A percentile compares a stretch with the other conserved stretches of the same genome.
These are phyloP conservation scores for Lucifuga dentata DNA, from an alignment of 2,113 vertebrate species.

Conservation along the genomic window DNA sequence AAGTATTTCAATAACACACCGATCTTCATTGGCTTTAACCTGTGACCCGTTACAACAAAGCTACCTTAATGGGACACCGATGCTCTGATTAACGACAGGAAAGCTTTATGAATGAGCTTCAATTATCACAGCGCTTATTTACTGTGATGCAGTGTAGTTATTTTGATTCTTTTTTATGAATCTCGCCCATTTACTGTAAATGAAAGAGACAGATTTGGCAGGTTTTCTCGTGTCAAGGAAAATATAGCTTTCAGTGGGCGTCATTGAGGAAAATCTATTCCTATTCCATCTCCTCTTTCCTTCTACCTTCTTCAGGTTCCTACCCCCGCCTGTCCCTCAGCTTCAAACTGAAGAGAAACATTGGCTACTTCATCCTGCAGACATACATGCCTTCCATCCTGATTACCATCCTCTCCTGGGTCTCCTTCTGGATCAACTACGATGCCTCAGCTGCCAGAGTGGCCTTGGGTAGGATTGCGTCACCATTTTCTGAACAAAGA, in stretches of 20 bases:
- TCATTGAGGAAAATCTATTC: slow-evolving; percentile 60
- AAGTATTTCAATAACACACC: too few species aligned
- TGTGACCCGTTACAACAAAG: too few species aligned
- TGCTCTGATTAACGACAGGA: too few species aligned
- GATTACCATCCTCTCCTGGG: slow-evolving; percentile 99
- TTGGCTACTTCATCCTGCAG: slow-evolving; percentile 99
- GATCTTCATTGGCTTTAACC: too few species aligned
- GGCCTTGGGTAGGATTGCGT: slow-evolving; percentile 91
- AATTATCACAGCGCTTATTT: too few species aligned
- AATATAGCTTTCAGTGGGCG: slow-evolving; percentile 42
- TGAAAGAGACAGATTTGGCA: slow-evolving; percentile 2
- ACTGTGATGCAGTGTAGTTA: too few species aligned
- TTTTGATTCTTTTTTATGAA: too few species aligned
- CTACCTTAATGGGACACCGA: too few species aligned
- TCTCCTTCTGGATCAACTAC: slow-evolving; percentile 99
- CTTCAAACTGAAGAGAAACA: slow-evolving; percentile 99
- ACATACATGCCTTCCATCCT: slow-evolving; percentile 99
- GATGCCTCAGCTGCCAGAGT: slow-evolving; percentile 98
- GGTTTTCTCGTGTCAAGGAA: slow-evolving; percentile 23
- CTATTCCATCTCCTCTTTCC: slow-evolving; percentile 43
- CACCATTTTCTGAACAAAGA: slow-evolving; percentile 40
- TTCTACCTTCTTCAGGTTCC: slow-evolving; percentile 85
- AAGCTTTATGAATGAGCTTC: too few species aligned
- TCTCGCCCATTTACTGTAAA: not conserved
- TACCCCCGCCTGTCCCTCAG: slow-evolving; percentile 98